Base-by-base conservation (phyloP, 2,888 invertebrate species). In the Nasonovia ribisnigri region DNA sequence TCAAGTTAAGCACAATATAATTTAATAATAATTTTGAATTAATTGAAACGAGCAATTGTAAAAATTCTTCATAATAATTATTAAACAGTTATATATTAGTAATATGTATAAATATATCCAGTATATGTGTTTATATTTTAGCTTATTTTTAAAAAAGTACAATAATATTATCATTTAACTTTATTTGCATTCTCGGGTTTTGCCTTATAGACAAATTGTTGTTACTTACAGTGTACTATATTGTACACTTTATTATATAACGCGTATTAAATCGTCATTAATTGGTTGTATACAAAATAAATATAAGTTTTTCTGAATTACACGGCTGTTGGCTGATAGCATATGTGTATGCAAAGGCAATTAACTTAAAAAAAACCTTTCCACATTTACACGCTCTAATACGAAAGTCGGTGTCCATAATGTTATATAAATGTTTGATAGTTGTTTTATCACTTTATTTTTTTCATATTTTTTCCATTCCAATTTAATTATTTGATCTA, bases 311-410 rank as follows among this genome's bases (percentile, higher is more conserved):
- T 54, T 16, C 10, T 51, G 16, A 54, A n/a, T 42, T 36, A 36
- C 51, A 77, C 6, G 11, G 1, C 3, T 42, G 13, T 26, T 36
- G 6, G 4, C 29, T 43, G n/a, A 42, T 43, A 91, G 20, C 54
- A 84, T 84, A 91, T 42, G n/a, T 2, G 43, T 57, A 36, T 10
- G 88, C 11, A 51, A 42, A 84, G 43, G 60, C 24, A 57, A 91
- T 91, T 54, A 91, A 54, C 51, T 91, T 54, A 54, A 57, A 57
- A 51, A 54, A 57, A 20, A 43, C 29, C 20, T 84, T 57, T 84
- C 2, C 16, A 42, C 43, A 42, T 54, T 11, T 43, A 84, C 20
- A n/a, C 5, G 1, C 13, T 84, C 43, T 11, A 54, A 24, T 51
- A 54, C 1, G 84, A 20, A 91, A 84, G n/a, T 67, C 11, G 26